Evolutionary conservation across 2,113 vertebrate genomes (phyloP).

Genomic region (Hepsetus odoe): DNA sequence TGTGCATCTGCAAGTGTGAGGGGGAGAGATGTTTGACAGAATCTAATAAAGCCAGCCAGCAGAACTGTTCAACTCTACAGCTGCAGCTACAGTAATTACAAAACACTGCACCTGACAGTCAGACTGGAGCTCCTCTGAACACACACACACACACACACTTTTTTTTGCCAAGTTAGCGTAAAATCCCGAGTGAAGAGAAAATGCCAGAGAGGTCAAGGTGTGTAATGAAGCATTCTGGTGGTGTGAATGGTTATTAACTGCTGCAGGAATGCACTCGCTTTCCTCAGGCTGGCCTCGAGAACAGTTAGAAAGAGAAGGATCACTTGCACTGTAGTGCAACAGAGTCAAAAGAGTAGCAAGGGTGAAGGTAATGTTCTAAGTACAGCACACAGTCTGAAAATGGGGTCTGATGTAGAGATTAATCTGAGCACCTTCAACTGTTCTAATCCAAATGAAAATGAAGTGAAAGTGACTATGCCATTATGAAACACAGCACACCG

Average conservation of each 20-base stretch:
- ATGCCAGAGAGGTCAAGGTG: conserved; percentile 63
- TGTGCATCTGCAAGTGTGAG: conserved; percentile 28
- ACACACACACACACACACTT: neutral
- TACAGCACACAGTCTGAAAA: conserved; percentile 24
- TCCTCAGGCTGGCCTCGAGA: conserved; percentile 34
- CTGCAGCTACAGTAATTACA: conserved; percentile 59
- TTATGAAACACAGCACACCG: too few species aligned
- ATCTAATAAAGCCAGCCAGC: conserved; percentile 59
- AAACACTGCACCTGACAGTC: conserved; percentile 64
- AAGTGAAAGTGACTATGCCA: too few species aligned
- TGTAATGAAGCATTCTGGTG: conserved; percentile 64
- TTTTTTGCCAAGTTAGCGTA: conserved; percentile 53
- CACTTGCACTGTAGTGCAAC: conserved; percentile 20
- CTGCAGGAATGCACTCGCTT: conserved; percentile 53
- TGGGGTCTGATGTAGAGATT: conserved; percentile 32
- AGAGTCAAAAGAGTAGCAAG: conserved; percentile 9
- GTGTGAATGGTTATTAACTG: conserved; percentile 64
- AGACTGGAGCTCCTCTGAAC: conserved; percentile 27
- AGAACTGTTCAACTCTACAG: conserved; percentile 56
- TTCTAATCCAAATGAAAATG: neutral
- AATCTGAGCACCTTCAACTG: neutral
- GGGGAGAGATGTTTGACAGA: conserved; percentile 55
- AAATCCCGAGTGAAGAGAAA: conserved; percentile 61
- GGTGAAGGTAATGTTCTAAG: conserved; percentile 41
- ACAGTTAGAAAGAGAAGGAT: conserved; percentile 12